phyloP scores from a whole-genome alignment of 2,888 invertebrate genomes.

The Chirona hameri region DNA sequence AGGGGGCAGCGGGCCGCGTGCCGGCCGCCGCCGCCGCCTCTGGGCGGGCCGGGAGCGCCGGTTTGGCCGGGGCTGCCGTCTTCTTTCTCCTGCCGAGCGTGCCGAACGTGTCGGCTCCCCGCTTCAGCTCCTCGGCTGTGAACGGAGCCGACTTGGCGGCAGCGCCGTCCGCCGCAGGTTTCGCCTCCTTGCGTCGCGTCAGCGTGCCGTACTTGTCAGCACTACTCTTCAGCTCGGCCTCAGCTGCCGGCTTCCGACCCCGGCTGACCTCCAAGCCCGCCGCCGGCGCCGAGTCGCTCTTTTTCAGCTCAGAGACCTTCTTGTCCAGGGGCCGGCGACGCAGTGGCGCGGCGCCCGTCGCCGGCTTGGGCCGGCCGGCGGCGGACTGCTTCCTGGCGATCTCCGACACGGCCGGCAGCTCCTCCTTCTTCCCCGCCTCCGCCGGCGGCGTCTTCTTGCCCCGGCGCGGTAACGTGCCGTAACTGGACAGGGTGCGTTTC shows the following conservation, averaged over 20 bases:
- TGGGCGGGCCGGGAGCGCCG: conserved; percentile 57
- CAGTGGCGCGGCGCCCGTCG: neutral
- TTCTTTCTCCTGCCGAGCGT: conserved; percentile 71
- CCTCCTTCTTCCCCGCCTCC: neutral
- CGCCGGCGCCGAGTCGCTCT: conserved; percentile 30
- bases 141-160: conserved; percentile 32
- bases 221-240: conserved; percentile 27
- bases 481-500: conserved; percentile 59
- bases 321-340: neutral
- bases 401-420: neutral
- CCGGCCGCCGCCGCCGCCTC: conserved; percentile 43
- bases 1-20: conserved; percentile 48
- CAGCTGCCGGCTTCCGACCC: conserved; percentile 33
- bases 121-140: conserved; percentile 35
- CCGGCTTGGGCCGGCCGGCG: neutral
- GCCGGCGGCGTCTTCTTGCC: neutral
- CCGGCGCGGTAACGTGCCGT: conserved; percentile 71
- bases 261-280: conserved; percentile 28
- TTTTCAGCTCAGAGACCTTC: neutral
- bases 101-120: conserved; percentile 66
- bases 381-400: neutral
- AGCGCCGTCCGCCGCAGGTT: conserved; percentile 31
- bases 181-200: conserved; percentile 31
- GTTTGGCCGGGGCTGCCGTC: conserved; percentile 59
- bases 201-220: conserved; percentile 28